Evolutionary conservation across 1,140 invertebrate genomes (phyloP).

Genomic region (Macrobrachium nipponense): DNA sequence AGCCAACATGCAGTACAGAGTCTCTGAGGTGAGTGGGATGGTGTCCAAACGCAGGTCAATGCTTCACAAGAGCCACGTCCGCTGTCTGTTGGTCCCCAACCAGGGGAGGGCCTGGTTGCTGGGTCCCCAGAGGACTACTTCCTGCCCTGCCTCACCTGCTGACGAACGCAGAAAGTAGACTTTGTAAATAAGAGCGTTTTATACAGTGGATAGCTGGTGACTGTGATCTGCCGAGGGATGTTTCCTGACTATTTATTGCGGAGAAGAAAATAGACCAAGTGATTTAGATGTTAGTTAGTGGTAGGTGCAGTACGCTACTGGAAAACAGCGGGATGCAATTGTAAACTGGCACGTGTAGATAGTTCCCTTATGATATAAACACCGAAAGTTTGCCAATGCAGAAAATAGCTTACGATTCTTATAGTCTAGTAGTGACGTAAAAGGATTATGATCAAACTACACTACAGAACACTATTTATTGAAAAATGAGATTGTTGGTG

Average conservation of each 20-base stretch:
- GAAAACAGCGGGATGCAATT: too few species aligned
- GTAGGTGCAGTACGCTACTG: too few species aligned
- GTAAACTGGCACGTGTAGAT: too few species aligned
- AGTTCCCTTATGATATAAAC: too few species aligned
- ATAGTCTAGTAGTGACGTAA: too few species aligned
- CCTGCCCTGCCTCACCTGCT: constrained; percentile 52
- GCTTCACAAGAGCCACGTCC: constrained; percentile 56
- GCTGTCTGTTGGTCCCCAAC: constrained; percentile 50
- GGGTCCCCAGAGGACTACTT: constrained; percentile 40
- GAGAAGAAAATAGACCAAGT: too few species aligned
- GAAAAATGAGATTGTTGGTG: too few species aligned
- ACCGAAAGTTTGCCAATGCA: too few species aligned
- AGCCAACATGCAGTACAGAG: constrained; percentile 26
- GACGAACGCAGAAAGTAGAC: not conserved
- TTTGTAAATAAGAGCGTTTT: not conserved
- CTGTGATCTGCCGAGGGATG: not conserved
- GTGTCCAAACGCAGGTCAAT: constrained; percentile 57
- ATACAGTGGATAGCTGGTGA: not conserved
- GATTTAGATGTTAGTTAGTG: too few species aligned
- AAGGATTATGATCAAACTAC: too few species aligned
- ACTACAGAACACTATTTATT: too few species aligned
- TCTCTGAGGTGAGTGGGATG: constrained; percentile 52
- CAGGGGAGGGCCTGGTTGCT: constrained; percentile 57
- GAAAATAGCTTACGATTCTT: too few species aligned
- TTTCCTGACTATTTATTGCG: not conserved